Conservation (phyloP, 2,113 vertebrate species). For the Herpetotheres cachinnans region DNA sequence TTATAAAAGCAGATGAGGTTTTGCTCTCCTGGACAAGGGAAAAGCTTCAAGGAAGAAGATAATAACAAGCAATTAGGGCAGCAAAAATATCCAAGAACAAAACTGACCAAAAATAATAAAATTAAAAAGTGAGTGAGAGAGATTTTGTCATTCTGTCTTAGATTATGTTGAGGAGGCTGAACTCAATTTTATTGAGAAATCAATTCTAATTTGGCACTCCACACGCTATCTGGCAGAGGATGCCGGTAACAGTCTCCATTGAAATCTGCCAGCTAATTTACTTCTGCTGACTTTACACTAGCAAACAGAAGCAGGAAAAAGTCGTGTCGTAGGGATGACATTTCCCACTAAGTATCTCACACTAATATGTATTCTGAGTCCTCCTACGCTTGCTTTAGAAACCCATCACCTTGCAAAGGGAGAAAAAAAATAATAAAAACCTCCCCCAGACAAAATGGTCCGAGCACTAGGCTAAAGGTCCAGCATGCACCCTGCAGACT, state of each 20-base stretch:
- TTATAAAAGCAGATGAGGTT: conserved; percentile 14
- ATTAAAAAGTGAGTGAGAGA: conserved; percentile 58
- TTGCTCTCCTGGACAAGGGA: conserved; percentile 27
- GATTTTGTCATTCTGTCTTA: conserved; percentile 70
- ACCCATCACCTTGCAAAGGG: conserved; percentile 19
- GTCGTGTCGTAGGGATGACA: background rate
- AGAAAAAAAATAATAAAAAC: background rate
- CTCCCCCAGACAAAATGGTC: background rate
- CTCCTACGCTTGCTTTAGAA: background rate
- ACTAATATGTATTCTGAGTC: background rate
- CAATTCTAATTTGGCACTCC: conserved; percentile 79
- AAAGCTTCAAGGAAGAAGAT: conserved; percentile 42
- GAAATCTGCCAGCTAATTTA: conserved; percentile 74
- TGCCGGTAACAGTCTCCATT: conserved; percentile 62
- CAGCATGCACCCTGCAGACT: background rate
- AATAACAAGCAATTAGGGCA: conserved; percentile 30
- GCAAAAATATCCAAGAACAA: conserved; percentile 66
- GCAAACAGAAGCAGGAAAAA: conserved; percentile 61
- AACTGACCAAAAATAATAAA: conserved; percentile 69
- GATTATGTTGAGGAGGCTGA: conserved; percentile 73
- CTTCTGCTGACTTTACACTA: conserved; percentile 63
- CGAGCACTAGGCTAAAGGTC: background rate
- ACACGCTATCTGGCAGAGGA: conserved; percentile 70
- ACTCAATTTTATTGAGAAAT: conserved; percentile 81
- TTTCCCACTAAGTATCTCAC: conserved; percentile 20